Percentiles rank a stretch among this genome's conserved stretches.
These are phyloP conservation scores for Esox lucius DNA, from an alignment of 2,797 vertebrate genomes.

Conservation along the genomic window DNA sequence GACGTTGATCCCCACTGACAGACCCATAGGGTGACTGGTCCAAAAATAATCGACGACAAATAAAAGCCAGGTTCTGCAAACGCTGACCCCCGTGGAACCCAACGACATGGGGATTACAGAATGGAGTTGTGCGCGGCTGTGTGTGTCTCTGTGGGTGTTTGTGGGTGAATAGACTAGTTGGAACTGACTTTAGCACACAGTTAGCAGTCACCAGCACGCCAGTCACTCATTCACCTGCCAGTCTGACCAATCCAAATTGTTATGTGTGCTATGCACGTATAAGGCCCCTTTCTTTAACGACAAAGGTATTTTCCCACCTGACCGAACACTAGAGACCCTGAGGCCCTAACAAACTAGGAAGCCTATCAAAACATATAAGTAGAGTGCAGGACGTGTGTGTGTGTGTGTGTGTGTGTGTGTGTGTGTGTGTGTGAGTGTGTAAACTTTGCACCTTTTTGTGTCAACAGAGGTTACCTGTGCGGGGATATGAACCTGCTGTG, in stretches of 20 bases:
- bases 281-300: neutral
- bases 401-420: no score
- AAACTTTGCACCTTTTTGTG: constrained; percentile 7
- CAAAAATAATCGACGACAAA: constrained; percentile 72
- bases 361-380: neutral
- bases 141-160: constrained; percentile 3
- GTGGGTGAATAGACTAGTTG: neutral
- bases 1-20: constrained; percentile 73
- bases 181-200: neutral
- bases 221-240: neutral
- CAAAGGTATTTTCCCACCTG: neutral
- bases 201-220: no score
- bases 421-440: constrained; percentile 9
- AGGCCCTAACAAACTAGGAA: neutral
- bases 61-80: constrained; percentile 73
- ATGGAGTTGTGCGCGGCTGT: neutral
- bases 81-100: constrained; percentile 72
- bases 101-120: constrained; percentile 64
- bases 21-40: constrained; percentile 67
- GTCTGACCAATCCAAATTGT: neutral
- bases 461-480: constrained; percentile 12
- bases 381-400: neutral
- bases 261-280: neutral
- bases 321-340: neutral
- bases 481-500: neutral